A percentile compares a stretch with the other conserved stretches of the same genome.
Evolutionary conservation across 2,888 invertebrate genomes (phyloP).

Genomic region (Stegana nigrithorax): DNA sequence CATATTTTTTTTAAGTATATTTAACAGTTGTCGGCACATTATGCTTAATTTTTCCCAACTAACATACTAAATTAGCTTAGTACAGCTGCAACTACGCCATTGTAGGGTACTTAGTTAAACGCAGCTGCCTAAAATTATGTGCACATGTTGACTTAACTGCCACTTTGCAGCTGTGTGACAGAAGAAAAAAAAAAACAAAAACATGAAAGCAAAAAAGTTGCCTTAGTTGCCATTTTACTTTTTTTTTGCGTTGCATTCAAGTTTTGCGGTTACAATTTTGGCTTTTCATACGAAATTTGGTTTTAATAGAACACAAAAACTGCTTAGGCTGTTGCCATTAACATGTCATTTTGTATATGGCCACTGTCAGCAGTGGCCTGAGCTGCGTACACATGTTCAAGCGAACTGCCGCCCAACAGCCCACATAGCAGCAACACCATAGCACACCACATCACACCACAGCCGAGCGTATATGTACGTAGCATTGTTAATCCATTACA

Average conservation of each 20-base stretch:
- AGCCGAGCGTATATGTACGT: conserved; percentile 1
- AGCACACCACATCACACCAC: too few species aligned
- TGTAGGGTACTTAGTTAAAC: background rate
- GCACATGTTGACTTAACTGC: conserved; percentile 47
- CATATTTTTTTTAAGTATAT: background rate
- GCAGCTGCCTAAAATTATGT: background rate
- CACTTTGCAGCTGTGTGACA: conserved; percentile 58
- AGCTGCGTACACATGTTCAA: too few species aligned
- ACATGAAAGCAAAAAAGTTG: too few species aligned
- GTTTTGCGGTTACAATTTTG: background rate
- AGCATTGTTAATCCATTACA: conserved; percentile 11
- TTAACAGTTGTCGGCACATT: background rate
- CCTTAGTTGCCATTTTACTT: background rate
- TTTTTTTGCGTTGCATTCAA: background rate
- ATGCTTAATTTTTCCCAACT: too few species aligned
- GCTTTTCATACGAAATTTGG: background rate
- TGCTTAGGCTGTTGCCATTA: conserved; percentile 5
- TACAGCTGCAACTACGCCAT: conserved; percentile 19
- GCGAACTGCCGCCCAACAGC: too few species aligned
- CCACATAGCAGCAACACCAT: too few species aligned
- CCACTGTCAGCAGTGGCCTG: too few species aligned
- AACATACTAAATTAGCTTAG: too few species aligned
- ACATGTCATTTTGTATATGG: conserved; percentile 26
- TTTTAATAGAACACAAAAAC: background rate
- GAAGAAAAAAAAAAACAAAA: too few species aligned